Conservation (phyloP, 1,140 invertebrate genomes). For the Branchinecta lindahli region DNA sequence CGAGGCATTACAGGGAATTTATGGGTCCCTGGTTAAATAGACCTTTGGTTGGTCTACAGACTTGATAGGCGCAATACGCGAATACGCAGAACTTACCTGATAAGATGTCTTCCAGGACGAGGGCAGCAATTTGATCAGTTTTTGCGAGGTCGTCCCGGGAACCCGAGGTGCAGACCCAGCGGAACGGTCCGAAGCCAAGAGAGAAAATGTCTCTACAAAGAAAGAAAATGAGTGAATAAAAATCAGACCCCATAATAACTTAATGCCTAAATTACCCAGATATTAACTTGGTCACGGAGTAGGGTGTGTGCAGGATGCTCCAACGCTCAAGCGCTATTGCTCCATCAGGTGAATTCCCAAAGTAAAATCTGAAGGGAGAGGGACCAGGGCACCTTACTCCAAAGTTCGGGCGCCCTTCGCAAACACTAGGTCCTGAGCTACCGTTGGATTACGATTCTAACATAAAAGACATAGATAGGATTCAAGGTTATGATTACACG, state of each 20-base stretch:
- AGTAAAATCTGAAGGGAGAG: constrained; percentile 12
- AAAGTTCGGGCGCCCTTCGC: too few species aligned
- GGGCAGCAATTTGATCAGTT: constrained; percentile 43
- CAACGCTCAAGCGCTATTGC: too few species aligned
- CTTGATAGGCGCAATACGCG: too few species aligned
- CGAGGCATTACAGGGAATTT: too few species aligned
- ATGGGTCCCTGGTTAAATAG: too few species aligned
- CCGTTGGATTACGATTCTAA: too few species aligned
- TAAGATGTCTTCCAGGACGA: constrained; percentile 37
- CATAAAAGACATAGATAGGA: too few species aligned
- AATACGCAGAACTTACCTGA: constrained; percentile 15
- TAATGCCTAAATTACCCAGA: constrained; percentile 10
- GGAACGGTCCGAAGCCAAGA: constrained; percentile 53
- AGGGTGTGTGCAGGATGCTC: too few species aligned
- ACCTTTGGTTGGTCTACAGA: too few species aligned
- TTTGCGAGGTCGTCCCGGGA: constrained; percentile 36
- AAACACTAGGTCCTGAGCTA: too few species aligned
- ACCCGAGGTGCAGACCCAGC: constrained; percentile 50
- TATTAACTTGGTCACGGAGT: too few species aligned
- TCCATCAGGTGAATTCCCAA: background rate
- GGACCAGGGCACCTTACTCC: background rate
- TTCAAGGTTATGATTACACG: too few species aligned
- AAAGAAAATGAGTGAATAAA: constrained; percentile 15
- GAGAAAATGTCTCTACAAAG: constrained; percentile 47
- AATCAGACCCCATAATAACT: constrained; percentile 13